Conservation (phyloP, 2,113 vertebrate species). For the Pungitius pungitius region DNA sequence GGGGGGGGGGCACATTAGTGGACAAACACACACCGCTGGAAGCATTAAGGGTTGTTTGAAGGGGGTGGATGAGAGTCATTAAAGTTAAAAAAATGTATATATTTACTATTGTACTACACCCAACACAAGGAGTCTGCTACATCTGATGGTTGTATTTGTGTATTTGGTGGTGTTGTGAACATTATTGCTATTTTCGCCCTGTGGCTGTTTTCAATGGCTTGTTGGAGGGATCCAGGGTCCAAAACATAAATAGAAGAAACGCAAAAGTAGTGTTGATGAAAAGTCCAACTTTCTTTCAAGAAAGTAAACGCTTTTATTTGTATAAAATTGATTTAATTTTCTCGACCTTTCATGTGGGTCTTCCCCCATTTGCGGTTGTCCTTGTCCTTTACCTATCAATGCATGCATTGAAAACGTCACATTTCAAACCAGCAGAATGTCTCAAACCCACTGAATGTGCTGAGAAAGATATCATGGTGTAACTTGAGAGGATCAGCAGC, state of each 20-base stretch:
- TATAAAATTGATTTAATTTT: background rate
- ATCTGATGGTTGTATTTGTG: too few relatives aligned
- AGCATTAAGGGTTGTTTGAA: too few relatives aligned
- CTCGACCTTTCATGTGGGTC: background rate
- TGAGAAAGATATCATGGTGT: background rate
- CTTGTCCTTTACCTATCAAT: background rate
- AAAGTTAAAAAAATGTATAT: background rate
- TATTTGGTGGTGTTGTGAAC: too few relatives aligned
- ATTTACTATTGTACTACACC: background rate
- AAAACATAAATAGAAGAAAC: background rate
- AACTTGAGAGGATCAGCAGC: background rate
- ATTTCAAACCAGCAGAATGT: conserved; percentile 2
- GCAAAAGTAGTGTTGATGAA: background rate
- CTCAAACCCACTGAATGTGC: background rate
- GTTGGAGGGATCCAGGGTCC: too few relatives aligned
- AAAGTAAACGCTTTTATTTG: background rate
- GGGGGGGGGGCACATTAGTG: conserved; percentile 30
- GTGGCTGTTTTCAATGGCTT: too few relatives aligned
- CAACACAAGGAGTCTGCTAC: background rate
- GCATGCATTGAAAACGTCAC: background rate
- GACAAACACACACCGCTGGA: conserved; percentile 17
- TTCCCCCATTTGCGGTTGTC: background rate
- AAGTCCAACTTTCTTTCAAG: background rate
- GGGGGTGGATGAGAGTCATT: background rate
- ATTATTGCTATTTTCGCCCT: too few relatives aligned